Conservation (phyloP, 2,113 vertebrate genomes). For the Clarias batrachus region DNA sequence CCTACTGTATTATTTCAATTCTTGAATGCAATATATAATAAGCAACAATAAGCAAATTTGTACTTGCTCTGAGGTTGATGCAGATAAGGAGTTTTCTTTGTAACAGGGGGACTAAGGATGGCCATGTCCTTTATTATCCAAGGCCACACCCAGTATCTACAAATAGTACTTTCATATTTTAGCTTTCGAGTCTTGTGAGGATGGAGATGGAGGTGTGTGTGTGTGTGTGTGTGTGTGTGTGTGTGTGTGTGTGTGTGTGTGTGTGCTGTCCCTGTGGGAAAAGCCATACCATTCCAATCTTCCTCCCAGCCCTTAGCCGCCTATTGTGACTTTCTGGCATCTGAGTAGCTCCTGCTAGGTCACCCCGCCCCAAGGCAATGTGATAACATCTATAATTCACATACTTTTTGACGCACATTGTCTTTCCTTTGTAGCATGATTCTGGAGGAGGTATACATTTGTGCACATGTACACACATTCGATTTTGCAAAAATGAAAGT, state of each 20-base stretch:
- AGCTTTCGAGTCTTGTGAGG: neutral
- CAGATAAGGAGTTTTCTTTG: constrained; percentile 1
- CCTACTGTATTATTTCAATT: neutral
- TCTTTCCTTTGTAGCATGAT: constrained; percentile 42
- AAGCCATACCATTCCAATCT: constrained; percentile 10
- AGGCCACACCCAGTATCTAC: constrained; percentile 3
- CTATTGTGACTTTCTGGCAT: constrained; percentile 24
- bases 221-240: constrained; percentile 5
- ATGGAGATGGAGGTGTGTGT: neutral
- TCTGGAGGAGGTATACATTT: constrained; percentile 29
- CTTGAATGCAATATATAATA: neutral
- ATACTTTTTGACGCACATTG: constrained; percentile 51
- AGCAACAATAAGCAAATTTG: neutral
- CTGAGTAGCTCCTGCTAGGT: constrained; percentile 11
- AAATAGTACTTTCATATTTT: neutral
- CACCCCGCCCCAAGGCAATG: constrained; percentile 5
- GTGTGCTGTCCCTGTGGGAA: constrained; percentile 2
- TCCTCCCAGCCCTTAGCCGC: constrained; percentile 20
- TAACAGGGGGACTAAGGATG: neutral
- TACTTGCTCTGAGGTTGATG: neutral
- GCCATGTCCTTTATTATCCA: neutral
- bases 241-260: constrained; percentile 1
- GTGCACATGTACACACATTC: neutral
- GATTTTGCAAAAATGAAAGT: neutral
- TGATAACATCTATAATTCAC: constrained; percentile 49